phyloP scores from a whole-genome alignment of 1,140 invertebrate species.

The Drosophila pseudoobscura region DNA sequence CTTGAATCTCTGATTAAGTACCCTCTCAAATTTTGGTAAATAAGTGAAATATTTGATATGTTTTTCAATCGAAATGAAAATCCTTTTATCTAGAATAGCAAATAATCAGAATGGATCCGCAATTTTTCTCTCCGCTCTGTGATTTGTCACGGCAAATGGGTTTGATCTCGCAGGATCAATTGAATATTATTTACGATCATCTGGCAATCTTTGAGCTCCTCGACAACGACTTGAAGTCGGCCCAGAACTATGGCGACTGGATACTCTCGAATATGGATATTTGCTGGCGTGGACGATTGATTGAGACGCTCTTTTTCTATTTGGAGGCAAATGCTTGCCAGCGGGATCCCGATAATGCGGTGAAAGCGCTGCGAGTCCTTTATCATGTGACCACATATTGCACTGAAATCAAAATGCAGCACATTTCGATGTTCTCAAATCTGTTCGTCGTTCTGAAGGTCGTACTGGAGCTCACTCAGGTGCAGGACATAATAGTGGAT shows the following conservation, averaged over 20 bases:
- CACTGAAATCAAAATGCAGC: constrained; percentile 37
- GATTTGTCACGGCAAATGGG: too few species aligned
- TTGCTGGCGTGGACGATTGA: constrained; percentile 16
- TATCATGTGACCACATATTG: constrained; percentile 45
- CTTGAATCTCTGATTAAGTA: too few species aligned
- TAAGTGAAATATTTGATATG: too few species aligned
- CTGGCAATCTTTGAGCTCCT: neutral
- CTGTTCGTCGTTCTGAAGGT: constrained; percentile 9
- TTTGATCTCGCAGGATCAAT: too few species aligned
- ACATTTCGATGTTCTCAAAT: constrained; percentile 31
- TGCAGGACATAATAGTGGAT: constrained; percentile 19
- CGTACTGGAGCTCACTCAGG: neutral
- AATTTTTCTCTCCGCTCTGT: too few species aligned
- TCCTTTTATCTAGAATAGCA: too few species aligned
- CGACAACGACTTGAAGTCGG: constrained; percentile 31
- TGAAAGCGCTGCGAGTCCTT: constrained; percentile 37
- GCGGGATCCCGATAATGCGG: constrained; percentile 19
- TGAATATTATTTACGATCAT: too few species aligned
- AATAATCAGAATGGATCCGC: too few species aligned
- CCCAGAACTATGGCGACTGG: constrained; percentile 27
- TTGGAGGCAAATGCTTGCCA: neutral
- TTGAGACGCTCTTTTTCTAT: neutral
- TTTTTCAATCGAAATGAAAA: too few species aligned
- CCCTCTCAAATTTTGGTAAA: too few species aligned
- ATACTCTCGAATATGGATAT: constrained; percentile 25